These are phyloP conservation scores for Poicephalus meyeri DNA, from an alignment of 2,113 vertebrate genomes.

Conservation along the genomic window DNA sequence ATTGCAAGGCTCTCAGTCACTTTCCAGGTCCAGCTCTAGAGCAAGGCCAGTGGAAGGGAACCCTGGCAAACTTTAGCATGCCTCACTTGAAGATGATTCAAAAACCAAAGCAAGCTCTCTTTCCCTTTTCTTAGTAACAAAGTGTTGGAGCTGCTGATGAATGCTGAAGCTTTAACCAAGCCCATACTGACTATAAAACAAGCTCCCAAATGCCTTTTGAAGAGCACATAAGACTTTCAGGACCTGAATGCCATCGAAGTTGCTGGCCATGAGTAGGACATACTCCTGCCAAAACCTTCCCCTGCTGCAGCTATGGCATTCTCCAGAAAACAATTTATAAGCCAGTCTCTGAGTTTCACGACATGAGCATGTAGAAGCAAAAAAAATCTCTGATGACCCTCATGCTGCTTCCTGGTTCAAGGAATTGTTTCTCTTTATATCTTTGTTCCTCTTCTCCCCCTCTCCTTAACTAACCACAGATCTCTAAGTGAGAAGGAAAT, in stretches of 20 bases:
- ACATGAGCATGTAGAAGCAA: background rate
- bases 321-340: background rate
- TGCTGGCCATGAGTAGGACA: background rate
- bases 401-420: background rate
- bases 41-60: background rate
- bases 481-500: constrained; percentile 65
- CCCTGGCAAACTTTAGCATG: background rate
- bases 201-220: background rate
- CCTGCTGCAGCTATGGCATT: background rate
- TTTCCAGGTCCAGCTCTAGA: background rate
- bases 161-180: background rate
- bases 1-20: accelerated
- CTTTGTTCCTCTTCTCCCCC: background rate
- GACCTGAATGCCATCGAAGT: background rate
- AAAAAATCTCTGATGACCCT: background rate
- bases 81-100: background rate
- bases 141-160: background rate
- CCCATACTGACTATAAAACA: background rate
- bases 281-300: constrained; percentile 12
- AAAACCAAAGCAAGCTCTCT: background rate
- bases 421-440: background rate
- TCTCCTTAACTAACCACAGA: constrained; percentile 28
- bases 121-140: background rate
- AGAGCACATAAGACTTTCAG: background rate
- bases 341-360: background rate